Evolutionary conservation across 2,113 vertebrate species (phyloP), one percentile per base, ranked within the genome.

Genomic region (Piaya cayana): DNA sequence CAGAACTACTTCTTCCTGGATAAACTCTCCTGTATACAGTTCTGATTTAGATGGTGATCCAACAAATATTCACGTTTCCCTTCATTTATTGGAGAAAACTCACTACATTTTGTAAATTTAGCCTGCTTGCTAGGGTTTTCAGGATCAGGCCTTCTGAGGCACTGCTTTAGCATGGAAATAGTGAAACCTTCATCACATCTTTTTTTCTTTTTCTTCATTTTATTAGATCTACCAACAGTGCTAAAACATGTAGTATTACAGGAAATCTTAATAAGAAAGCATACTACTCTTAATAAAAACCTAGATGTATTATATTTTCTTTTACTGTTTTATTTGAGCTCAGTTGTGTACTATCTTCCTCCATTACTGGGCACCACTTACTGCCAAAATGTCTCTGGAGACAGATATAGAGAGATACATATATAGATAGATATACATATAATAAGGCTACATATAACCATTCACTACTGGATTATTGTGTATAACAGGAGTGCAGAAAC

Each of bases 381-480:
- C 60, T 91, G 42, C 10, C 47, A 68, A 90, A 93, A 79, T 30
- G 30, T 32, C 18, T 88, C 18, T 81, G 29, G 36, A 30, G 19
- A 29, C 23, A 36, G 6, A 16, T 23, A 53, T 7, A 47, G 8
- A 32, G 4, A 3, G 11, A 17, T 7, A 22, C 36, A 45, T 29
- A 9, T 15, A 39, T 47, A 2, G 18, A 21, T 6, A 25, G 37
- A 42, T 30, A 9, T 25, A 43, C 49, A 37, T 45, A 52, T 26
- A 82, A 80, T 82, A 63, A 92, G 67, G 39, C 42, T 76, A 79
- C 32, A 62, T 90, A 91, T 68, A 96, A 88, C 60, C 52, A 95
- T 88, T 94, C 80, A 71, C 70, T 67, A 65, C 60, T 94, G 96
- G 97, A 97, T 97, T 97, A 97, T 96, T 97, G 91, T 95, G 62